phyloP scores from a whole-genome alignment of 1,140 invertebrate species.

The Holcopasites calliopsidis region DNA sequence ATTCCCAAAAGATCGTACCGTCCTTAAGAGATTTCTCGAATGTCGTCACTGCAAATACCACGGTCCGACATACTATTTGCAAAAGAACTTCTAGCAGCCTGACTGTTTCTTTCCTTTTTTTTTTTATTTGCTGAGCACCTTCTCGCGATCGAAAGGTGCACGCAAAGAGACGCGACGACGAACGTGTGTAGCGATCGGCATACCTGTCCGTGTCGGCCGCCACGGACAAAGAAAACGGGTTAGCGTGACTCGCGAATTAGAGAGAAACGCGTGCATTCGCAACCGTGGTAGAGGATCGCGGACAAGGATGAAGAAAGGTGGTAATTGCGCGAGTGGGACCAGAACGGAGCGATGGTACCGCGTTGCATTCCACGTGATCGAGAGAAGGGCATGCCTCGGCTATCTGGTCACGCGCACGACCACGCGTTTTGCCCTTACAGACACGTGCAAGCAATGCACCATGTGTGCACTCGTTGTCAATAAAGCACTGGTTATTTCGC shows the following conservation, averaged over 20 bases:
- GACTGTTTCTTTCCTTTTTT: not conserved
- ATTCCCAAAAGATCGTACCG: not conserved
- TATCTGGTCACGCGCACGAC: slow-evolving; percentile 72
- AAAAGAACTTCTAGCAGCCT: not conserved
- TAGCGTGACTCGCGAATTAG: slow-evolving; percentile 32
- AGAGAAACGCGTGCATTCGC: slow-evolving; percentile 24
- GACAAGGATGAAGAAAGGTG: not conserved
- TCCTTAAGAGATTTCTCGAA: not conserved
- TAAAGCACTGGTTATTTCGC: slow-evolving; percentile 37
- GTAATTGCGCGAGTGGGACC: slow-evolving; percentile 12
- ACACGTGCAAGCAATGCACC: slow-evolving; percentile 63
- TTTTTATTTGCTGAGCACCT: not conserved
- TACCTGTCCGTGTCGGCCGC: slow-evolving; percentile 34
- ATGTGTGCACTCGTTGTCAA: slow-evolving; percentile 12
- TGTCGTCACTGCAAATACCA: not conserved
- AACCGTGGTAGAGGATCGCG: not conserved
- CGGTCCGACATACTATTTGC: not conserved
- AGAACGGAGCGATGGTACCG: slow-evolving; percentile 51
- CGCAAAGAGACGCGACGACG: slow-evolving; percentile 10
- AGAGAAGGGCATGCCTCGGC: slow-evolving; percentile 72
- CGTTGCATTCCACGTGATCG: slow-evolving; percentile 77
- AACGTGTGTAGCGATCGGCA: slow-evolving; percentile 6
- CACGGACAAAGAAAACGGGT: slow-evolving; percentile 38
- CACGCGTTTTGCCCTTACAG: slow-evolving; percentile 69
- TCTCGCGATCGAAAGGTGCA: not conserved